Conservation (phyloP, 1,140 invertebrate genomes). For the Anastrepha obliqua region DNA sequence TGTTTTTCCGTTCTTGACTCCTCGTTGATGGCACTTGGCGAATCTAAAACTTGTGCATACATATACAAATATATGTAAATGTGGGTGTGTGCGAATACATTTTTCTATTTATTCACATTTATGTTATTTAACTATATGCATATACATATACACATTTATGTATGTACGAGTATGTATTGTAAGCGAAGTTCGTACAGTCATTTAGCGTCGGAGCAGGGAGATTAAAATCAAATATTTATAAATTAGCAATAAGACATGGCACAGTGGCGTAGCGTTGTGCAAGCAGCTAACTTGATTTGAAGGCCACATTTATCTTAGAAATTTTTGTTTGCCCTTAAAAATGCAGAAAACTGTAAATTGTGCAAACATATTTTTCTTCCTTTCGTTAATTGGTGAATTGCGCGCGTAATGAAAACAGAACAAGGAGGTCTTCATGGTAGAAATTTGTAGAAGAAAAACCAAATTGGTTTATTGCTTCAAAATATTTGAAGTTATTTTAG, state of each 20-base stretch:
- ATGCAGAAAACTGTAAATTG: no score
- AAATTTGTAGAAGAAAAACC: no score
- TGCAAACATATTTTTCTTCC: no score
- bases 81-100: background rate
- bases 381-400: no score
- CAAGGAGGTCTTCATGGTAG: no score
- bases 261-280: background rate
- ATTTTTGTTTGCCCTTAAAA: no score
- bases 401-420: no score
- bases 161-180: background rate
- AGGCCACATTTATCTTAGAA: background rate
- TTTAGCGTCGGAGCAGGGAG: background rate
- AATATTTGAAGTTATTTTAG: no score
- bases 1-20: background rate
- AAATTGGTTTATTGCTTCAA: no score
- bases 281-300: background rate
- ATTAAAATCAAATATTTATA: constrained; percentile 32
- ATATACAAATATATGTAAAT: background rate
- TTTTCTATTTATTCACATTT: background rate
- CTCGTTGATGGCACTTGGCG: background rate
- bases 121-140: no score
- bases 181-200: constrained; percentile 8
- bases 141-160: no score
- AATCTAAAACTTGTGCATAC: background rate
- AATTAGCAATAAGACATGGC: background rate